Conservation (phyloP, 2,797 vertebrate species). For the Fistularia commersonii region DNA sequence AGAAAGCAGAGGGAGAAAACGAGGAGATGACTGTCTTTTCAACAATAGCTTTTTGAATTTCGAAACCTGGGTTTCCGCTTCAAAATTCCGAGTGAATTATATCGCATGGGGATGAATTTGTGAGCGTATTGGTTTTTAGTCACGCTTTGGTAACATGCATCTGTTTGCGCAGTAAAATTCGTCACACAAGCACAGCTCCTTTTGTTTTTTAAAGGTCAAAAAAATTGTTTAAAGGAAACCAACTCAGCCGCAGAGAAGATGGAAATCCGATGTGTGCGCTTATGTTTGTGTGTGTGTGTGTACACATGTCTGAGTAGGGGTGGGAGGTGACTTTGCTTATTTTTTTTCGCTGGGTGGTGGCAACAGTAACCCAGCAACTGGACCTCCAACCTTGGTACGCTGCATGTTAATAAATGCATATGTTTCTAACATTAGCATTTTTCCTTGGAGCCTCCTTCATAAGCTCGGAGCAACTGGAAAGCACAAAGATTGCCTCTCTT, state of each 20-base stretch:
- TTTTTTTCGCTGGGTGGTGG: slow-evolving; percentile 42
- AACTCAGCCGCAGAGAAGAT: too few relatives aligned
- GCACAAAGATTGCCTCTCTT: slow-evolving; percentile 26
- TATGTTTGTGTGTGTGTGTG: not conserved
- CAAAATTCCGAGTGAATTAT: too few relatives aligned
- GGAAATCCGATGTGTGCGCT: not conserved
- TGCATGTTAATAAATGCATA: slow-evolving; percentile 46
- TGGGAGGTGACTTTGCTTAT: slow-evolving; percentile 25
- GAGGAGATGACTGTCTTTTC: slow-evolving; percentile 9
- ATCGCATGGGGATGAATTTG: not conserved
- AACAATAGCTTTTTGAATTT: not conserved
- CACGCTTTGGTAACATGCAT: too few relatives aligned
- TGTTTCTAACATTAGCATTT: slow-evolving; percentile 26
- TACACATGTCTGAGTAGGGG: too few relatives aligned
- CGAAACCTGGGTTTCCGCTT: not conserved
- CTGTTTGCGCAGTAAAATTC: too few relatives aligned
- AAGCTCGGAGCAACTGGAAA: slow-evolving; percentile 2
- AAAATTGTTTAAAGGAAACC: too few relatives aligned
- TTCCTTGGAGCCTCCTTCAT: slow-evolving; percentile 5
- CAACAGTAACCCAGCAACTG: slow-evolving; percentile 84
- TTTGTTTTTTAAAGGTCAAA: too few relatives aligned
- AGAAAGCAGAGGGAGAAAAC: not conserved
- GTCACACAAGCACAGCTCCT: too few relatives aligned
- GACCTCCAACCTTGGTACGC: slow-evolving; percentile 45
- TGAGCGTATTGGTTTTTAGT: not conserved